Base-by-base conservation (phyloP, 2,888 invertebrate genomes). In the Mystacides longicornis region DNA sequence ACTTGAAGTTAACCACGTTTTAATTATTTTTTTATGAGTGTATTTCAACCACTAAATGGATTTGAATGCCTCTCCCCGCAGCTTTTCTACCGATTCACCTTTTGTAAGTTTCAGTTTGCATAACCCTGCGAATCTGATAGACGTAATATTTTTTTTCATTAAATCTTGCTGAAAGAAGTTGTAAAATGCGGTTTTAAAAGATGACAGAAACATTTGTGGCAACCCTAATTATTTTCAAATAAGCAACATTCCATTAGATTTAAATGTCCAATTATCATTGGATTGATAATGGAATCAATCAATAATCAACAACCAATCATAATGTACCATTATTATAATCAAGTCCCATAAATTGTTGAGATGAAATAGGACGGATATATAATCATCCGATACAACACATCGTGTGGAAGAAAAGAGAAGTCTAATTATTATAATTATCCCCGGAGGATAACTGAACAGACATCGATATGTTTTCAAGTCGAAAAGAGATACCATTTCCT, bases 281-380 rank as follows among this genome's bases (percentile, higher is more conserved):
- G 55, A 60, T 60, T 55, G 59, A 60, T 60, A 56, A 54, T 50
- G 49, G 27, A 54, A 54, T 31, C 56, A 52, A 54, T 59, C 59
- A 59, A 54, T 59, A 54, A 48, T 47, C 53, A 31, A 51, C 49
- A 47, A 47, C 51, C 31, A 54, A 51, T 52, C 55, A 50, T 50
- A 55, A 57, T 52, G 49, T 57, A 50, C 37, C 48, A 57, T 57
- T 57, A 57, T 60, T 57, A 37, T 60, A 52, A 60, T 55, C 31
- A 33, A 18, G 20, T 51, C 46, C 37, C 52, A 55, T 51, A 42
- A 18, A n/a, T n/a, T n/a, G n/a, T n/a, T n/a, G n/a, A n/a, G n/a
- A n/a, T n/a, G n/a, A n/a, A n/a, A n/a, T n/a, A n/a, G n/a, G n/a
- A n/a, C n/a, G n/a, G n/a, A n/a, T n/a, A n/a, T n/a, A n/a, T n/a